phyloP scores from a whole-genome alignment of 1,140 invertebrate species.

The Coelopa frigida region DNA sequence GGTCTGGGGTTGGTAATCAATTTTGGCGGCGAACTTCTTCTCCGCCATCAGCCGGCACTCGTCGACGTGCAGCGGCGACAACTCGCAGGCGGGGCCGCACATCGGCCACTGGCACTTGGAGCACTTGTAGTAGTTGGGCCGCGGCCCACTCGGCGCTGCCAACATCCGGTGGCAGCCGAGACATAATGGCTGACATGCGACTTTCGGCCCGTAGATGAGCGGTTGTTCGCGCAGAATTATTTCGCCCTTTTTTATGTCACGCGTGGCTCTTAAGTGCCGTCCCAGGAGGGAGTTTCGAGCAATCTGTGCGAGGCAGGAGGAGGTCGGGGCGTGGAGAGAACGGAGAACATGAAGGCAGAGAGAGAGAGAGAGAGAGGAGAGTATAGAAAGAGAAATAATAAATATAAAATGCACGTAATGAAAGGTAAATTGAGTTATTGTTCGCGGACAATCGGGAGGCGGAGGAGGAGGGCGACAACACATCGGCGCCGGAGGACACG shows the following conservation, averaged over 20 bases:
- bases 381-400: background rate
- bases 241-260: conserved; percentile 59
- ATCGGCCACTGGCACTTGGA: conserved; percentile 55
- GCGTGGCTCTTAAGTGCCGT: conserved; percentile 54
- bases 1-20: conserved; percentile 41
- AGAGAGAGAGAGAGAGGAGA: background rate
- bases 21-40: conserved; percentile 49
- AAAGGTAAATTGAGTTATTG: too few relatives aligned
- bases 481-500: too few relatives aligned
- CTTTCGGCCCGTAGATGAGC: conserved; percentile 53
- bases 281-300: conserved; percentile 49
- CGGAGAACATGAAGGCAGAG: background rate
- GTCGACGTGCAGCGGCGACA: conserved; percentile 45
- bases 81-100: conserved; percentile 50
- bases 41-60: conserved; percentile 52
- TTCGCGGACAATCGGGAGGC: too few relatives aligned
- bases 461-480: too few relatives aligned
- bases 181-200: conserved; percentile 49
- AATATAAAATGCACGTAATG: too few relatives aligned
- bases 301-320: conserved; percentile 35
- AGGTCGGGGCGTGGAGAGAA: background rate
- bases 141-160: conserved; percentile 29
- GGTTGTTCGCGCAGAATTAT: conserved; percentile 58
- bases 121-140: conserved; percentile 52
- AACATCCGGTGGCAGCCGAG: conserved; percentile 55